These are phyloP conservation scores for Peucedramus taeniatus DNA, from an alignment of 2,113 vertebrate species.

Conservation along the genomic window DNA sequence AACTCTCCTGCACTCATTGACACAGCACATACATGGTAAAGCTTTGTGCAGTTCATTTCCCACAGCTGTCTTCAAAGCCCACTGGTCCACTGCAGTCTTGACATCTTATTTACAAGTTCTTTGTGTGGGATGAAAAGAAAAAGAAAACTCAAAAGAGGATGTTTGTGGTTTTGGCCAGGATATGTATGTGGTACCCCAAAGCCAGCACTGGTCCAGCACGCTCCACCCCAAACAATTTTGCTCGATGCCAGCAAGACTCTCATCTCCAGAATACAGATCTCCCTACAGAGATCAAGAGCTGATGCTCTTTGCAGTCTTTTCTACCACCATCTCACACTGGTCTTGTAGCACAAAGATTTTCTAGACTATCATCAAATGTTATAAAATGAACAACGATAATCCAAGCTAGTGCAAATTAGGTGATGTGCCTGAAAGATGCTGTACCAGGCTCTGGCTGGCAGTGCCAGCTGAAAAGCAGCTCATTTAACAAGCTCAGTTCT, in stretches of 20 bases:
- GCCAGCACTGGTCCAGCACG: not conserved
- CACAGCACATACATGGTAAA: not conserved
- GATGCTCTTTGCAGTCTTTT: not conserved
- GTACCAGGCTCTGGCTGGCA: not conserved
- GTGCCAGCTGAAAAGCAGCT: not conserved
- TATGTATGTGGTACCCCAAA: not conserved
- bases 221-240: not conserved
- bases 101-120: not conserved
- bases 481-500: not conserved
- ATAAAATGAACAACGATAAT: not conserved
- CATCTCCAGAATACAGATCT: not conserved
- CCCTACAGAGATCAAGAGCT: rapidly evolving
- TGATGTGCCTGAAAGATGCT: not conserved
- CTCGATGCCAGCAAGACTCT: rapidly evolving
- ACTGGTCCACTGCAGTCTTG: not conserved
- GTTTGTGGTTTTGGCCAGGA: not conserved
- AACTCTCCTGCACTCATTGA: not conserved
- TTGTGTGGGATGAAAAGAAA: not conserved
- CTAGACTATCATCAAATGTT: not conserved
- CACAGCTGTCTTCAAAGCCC: not conserved
- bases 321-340: not conserved
- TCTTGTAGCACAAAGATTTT: not conserved
- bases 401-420: not conserved
- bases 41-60: not conserved
- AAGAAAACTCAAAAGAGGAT: not conserved